Evolutionary conservation across 2,888 invertebrate genomes (phyloP), one percentile per base, ranked within the genome.

Genomic region (Cyrtodaria siliqua): DNA sequence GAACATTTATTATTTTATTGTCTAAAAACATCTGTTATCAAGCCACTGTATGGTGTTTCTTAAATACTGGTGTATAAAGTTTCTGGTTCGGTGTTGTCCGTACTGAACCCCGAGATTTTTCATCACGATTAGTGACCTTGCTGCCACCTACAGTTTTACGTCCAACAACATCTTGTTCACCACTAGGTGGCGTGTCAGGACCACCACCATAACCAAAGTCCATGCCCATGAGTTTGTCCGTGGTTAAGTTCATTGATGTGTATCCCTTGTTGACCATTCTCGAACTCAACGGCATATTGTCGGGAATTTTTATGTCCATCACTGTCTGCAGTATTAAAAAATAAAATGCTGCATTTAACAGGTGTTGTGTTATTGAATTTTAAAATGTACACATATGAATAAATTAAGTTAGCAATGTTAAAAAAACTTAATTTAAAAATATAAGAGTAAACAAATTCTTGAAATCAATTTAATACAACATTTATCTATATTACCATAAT

Each of bases 261-360:
- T 89, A 89, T 0, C 91, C 91, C 20, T 86, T 83, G 73, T 83
- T 88, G 42, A 87, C 73, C 90, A 91, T 90, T 53, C 90, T 68
- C 29, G 87, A 85, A 61, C 89, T 89, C 18, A 91, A 66, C 6
- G 91, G 91, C 68, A 91, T 80, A 49, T 87, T 82, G 8, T 82
- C 75, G 2, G 91, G 90, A 2, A 91, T 75, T 53, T 83, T 72
- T 6, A 89, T 82, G n/a, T 87, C 87, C 2, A 79, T 77, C 26
- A 90, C 86, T 42, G 73, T 86, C 91, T 91, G 84, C n/a, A n/a
- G n/a, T n/a, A n/a, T n/a, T n/a, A n/a, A n/a, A 80, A 82, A 26
- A 56, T n/a, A n/a, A n/a, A n/a, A n/a, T n/a, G n/a, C n/a, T n/a
- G n/a, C n/a, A n/a, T n/a, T n/a, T n/a, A n/a, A n/a, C n/a, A n/a